These are phyloP conservation scores for Epinotia nisella DNA, from an alignment of 2,888 invertebrate species.

Conservation along the genomic window DNA sequence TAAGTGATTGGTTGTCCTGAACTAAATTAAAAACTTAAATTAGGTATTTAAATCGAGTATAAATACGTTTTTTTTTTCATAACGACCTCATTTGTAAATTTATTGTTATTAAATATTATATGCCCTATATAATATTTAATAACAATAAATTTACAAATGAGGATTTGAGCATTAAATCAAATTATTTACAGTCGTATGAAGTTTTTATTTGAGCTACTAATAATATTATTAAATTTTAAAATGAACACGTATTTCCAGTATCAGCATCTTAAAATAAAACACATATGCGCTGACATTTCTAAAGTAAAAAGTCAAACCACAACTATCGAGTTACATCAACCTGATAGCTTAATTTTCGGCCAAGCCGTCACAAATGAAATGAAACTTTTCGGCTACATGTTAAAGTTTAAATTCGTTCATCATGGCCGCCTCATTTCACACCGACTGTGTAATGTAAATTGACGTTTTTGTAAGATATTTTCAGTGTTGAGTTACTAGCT, in stretches of 20 bases:
- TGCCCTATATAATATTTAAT: too few relatives aligned
- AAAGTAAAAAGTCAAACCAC: slow-evolving; percentile 58
- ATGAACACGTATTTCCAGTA: slow-evolving; percentile 30
- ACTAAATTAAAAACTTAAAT: too few relatives aligned
- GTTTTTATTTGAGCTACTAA: background rate
- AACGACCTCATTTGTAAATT: too few relatives aligned
- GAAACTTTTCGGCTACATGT: slow-evolving; percentile 39
- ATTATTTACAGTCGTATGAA: too few relatives aligned
- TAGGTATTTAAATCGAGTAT: too few relatives aligned
- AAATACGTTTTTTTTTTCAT: too few relatives aligned
- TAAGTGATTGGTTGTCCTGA: too few relatives aligned
- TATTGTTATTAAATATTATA: too few relatives aligned
- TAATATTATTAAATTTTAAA: background rate
- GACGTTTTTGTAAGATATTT: slow-evolving; percentile 59
- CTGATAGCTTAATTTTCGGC: slow-evolving; percentile 64
- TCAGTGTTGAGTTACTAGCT: slow-evolving; percentile 58
- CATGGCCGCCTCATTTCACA: slow-evolving; percentile 46
- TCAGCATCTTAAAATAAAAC: slow-evolving; percentile 47
- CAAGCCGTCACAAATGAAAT: slow-evolving; percentile 43
- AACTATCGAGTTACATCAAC: slow-evolving; percentile 67
- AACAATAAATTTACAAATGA: too few relatives aligned
- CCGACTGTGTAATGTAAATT: slow-evolving; percentile 59
- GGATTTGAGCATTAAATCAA: too few relatives aligned
- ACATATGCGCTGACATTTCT: slow-evolving; percentile 58
- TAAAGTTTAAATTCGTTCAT: slow-evolving; percentile 47